These are phyloP conservation scores for Exocentrus adspersus DNA, from an alignment of 2,888 invertebrate genomes.

Conservation along the genomic window DNA sequence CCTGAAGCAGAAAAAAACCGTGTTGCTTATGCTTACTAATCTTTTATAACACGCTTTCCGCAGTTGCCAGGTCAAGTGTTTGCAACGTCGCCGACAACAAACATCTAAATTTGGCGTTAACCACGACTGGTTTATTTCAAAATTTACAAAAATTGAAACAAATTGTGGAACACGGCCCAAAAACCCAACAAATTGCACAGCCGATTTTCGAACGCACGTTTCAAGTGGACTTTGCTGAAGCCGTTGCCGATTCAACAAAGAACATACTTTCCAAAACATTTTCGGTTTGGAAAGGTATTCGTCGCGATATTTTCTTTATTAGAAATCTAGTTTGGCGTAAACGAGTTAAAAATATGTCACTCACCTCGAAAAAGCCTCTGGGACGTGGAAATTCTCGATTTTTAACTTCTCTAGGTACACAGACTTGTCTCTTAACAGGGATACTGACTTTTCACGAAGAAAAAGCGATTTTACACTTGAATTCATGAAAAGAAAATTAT, in stretches of 20 bases:
- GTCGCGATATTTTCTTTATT: background rate
- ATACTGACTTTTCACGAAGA: constrained; percentile 55
- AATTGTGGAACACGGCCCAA: constrained; percentile 31
- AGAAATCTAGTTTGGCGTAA: constrained; percentile 11
- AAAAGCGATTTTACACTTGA: constrained; percentile 59
- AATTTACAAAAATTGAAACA: constrained; percentile 39
- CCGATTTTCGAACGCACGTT: constrained; percentile 59
- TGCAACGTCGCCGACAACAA: constrained; percentile 64
- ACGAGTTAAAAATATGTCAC: constrained; percentile 61
- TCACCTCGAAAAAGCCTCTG: constrained; percentile 61
- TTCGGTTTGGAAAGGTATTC: constrained; percentile 6
- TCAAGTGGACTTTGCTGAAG: constrained; percentile 36
- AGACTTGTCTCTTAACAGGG: constrained; percentile 51
- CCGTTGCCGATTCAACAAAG: constrained; percentile 33
- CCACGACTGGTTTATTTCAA: constrained; percentile 35
- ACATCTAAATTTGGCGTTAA: constrained; percentile 61
- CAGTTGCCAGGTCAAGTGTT: constrained; percentile 64
- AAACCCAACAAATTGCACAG: constrained; percentile 53
- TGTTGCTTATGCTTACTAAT: constrained; percentile 48
- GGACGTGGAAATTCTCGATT: constrained; percentile 50
- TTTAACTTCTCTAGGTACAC: constrained; percentile 53
- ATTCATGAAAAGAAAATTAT: constrained; percentile 63
- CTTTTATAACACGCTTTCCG: constrained; percentile 61
- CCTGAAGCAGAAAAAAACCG: constrained; percentile 36
- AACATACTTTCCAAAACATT: constrained; percentile 34